Conservation (phyloP, 2,113 vertebrate genomes). For the Platycercus adscitus region DNA sequence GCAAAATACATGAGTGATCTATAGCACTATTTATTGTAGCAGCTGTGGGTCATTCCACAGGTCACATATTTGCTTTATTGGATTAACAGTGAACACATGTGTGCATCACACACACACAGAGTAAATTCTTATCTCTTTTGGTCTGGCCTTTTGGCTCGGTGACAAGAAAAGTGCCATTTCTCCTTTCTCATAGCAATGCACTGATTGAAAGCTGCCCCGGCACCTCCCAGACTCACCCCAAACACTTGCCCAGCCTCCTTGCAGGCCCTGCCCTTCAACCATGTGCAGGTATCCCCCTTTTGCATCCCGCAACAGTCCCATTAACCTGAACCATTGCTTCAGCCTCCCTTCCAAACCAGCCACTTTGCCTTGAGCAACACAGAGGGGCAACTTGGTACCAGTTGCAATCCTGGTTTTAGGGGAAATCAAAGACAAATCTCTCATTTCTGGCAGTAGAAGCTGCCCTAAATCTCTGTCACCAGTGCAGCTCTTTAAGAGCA, state of each 20-base stretch:
- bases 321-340: background rate
- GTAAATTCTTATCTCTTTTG: background rate
- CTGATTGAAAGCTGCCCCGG: background rate
- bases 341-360: background rate
- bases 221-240: background rate
- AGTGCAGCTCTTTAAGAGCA: conserved; percentile 36
- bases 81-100: background rate
- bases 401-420: background rate
- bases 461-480: conserved; percentile 51
- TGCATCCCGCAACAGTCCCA: fast-evolving
- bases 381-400: background rate
- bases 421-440: conserved; percentile 29
- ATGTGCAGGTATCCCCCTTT: background rate
- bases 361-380: fast-evolving
- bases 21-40: conserved; percentile 1
- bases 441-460: conserved; percentile 36
- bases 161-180: background rate
- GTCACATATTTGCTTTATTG: conserved; percentile 8
- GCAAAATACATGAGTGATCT: background rate
- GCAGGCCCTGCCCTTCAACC: background rate
- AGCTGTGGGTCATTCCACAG: conserved; percentile 26
- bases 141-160: background rate
- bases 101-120: background rate
- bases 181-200: background rate
- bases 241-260: background rate